Base-by-base conservation (phyloP, 2,888 invertebrate species). In the Fragum sueziense region DNA sequence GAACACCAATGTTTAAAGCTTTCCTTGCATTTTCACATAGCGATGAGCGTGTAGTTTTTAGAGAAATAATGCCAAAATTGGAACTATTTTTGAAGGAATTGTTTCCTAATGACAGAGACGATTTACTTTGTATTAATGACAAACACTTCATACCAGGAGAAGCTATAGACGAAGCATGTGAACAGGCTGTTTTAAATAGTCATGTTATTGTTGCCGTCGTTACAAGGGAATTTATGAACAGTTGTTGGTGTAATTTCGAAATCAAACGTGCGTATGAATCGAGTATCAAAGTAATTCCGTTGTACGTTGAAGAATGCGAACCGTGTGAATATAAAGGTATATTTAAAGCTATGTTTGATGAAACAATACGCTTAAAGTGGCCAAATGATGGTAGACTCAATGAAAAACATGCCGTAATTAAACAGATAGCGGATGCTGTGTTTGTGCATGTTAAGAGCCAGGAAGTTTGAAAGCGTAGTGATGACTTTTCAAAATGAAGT, bases 101-200 rank as follows among this genome's bases (percentile, higher is more conserved):
- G 1, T 59, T 59, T 29, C 59, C 59, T 17, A 11, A 59, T 29
- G 14, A 59, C 29, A 27, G 29, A 29, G 59, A 31, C 29, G 59
- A 59, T 29, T 29, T 59, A 25, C 20, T 59, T 17, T 59, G 59
- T 29, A 17, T 59, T 2, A 29, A 59, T 29, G 59, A 59, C 31
- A 59, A 59, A 20, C 59, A 59, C 29, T 59, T 59, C 20, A 17
- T 59, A 29, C 59, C 59, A 9, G 59, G 59, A 29, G 14, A 59
- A 17, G 20, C 1, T 9, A 29, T 59, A 7, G 59, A 59, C 29
- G 59, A 59, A 59, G 29, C 29, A 27, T 29, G 25, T 59, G 59
- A 59, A 29, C 59, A 59, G 20, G 59, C 59, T 9, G 31, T 59
- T 1, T 29, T 59, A 29, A 59, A 59, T 31, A 29, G 59, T 59